Percentiles rank a stretch among this genome's conserved stretches.
Conservation (phyloP, 2,797 vertebrate genomes). For the Okamejei kenojei region DNA sequence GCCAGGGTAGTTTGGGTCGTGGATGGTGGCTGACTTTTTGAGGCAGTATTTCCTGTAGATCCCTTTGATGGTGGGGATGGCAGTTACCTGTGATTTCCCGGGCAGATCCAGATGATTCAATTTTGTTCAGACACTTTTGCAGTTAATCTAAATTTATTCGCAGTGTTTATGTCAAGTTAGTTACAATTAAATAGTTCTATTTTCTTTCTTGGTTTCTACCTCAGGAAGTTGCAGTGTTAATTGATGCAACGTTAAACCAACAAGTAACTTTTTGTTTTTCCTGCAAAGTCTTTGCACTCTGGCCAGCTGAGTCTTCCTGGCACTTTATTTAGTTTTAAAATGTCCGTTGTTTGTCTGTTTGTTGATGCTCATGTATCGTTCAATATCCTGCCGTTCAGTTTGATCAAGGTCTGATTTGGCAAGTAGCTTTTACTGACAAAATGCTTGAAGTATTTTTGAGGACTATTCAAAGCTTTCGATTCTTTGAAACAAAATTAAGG, state of each 20-base stretch:
- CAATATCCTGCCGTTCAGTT: too few relatives aligned
- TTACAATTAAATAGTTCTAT: not conserved
- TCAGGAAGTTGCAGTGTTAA: not conserved
- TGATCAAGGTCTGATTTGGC: not conserved
- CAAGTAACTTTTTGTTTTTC: too few relatives aligned
- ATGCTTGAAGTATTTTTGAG: not conserved
- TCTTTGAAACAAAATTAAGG: not conserved
- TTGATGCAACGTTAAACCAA: not conserved
- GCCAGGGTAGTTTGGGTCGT: too few relatives aligned
- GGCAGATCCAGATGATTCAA: not conserved
- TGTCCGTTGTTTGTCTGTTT: too few relatives aligned
- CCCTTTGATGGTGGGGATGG: too few relatives aligned
- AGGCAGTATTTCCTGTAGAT: too few relatives aligned
- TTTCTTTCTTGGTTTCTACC: not conserved
- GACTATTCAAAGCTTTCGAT: not conserved
- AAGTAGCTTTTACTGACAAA: not conserved
- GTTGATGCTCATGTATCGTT: too few relatives aligned
- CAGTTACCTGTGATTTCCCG: too few relatives aligned
- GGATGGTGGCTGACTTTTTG: too few relatives aligned
- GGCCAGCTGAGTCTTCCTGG: too few relatives aligned
- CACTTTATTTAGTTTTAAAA: too few relatives aligned
- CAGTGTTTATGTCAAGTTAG: not conserved
- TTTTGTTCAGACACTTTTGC: not conserved
- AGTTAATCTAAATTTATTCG: not conserved
- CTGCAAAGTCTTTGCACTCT: too few relatives aligned